These are phyloP conservation scores for Pseudochirops cupreus DNA, from an alignment of 2,797 vertebrate species.

Conservation along the genomic window DNA sequence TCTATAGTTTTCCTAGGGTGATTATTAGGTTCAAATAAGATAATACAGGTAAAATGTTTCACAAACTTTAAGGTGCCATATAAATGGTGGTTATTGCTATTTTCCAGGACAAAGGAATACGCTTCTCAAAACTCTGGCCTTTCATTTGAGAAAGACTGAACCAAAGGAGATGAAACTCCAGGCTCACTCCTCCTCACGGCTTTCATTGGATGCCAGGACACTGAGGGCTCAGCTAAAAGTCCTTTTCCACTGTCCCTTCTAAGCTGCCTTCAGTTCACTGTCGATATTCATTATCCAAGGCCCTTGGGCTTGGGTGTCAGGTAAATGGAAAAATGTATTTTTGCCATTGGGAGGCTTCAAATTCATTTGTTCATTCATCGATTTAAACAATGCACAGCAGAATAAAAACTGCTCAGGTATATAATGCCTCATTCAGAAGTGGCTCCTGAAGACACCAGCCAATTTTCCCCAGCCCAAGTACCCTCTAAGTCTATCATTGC, in stretches of 20 bases:
- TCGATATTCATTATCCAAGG: not conserved
- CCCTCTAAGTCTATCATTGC: not conserved
- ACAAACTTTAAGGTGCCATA: not conserved
- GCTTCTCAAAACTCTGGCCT: not conserved
- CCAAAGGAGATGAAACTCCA: constrained; percentile 9
- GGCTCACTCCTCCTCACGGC: not conserved
- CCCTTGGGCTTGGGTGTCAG: not conserved
- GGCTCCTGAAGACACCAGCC: not conserved
- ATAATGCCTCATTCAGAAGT: not conserved
- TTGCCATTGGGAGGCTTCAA: not conserved
- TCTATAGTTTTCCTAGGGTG: not conserved
- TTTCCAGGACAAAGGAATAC: not conserved
- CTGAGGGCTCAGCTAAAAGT: not conserved
- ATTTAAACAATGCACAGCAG: constrained; percentile 28
- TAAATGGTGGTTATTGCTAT: not conserved
- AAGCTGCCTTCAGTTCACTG: not conserved
- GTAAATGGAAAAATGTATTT: constrained; percentile 17
- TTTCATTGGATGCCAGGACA: not conserved
- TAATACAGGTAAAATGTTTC: not conserved
- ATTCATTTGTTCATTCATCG: not conserved
- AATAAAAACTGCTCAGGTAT: constrained; percentile 44
- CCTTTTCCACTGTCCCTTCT: not conserved
- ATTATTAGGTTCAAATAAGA: not conserved
- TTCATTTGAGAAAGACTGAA: not conserved
- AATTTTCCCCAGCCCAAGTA: not conserved